Conservation (phyloP, 2,113 vertebrate species). For the Corythaixoides concolor region DNA sequence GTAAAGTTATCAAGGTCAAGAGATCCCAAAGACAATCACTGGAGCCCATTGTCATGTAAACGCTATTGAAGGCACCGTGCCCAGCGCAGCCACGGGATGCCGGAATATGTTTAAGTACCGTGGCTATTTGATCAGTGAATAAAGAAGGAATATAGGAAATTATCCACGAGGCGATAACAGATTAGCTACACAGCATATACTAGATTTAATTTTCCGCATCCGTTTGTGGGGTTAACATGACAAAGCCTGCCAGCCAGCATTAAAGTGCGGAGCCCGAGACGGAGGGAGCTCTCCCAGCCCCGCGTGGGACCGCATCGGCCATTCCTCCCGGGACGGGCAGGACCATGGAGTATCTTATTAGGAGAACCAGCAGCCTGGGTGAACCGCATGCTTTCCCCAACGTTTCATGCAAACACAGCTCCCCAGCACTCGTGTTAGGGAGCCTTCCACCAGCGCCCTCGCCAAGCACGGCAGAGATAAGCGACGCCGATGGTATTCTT, state of each 20-base stretch:
- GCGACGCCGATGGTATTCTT: not conserved
- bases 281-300: not conserved
- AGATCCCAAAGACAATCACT: not conserved
- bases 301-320: fast-evolving
- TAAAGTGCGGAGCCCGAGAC: not conserved
- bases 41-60: not conserved
- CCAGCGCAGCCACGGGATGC: not conserved
- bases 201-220: not conserved
- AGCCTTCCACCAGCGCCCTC: not conserved
- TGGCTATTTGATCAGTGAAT: not conserved
- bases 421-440: not conserved
- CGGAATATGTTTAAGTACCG: not conserved
- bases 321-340: not conserved
- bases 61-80: not conserved
- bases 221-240: not conserved
- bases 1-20: conserved; percentile 6
- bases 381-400: not conserved
- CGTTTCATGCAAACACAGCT: not conserved
- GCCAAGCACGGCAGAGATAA: not conserved
- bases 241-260: not conserved
- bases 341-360: not conserved
- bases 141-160: not conserved
- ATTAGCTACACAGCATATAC: not conserved
- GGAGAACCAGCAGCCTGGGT: not conserved
- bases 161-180: not conserved